A percentile compares a stretch with the other conserved stretches of the same genome.
Evolutionary conservation across 2,888 invertebrate species (phyloP).

Genomic region (Aporophyla lueneburgensis): DNA sequence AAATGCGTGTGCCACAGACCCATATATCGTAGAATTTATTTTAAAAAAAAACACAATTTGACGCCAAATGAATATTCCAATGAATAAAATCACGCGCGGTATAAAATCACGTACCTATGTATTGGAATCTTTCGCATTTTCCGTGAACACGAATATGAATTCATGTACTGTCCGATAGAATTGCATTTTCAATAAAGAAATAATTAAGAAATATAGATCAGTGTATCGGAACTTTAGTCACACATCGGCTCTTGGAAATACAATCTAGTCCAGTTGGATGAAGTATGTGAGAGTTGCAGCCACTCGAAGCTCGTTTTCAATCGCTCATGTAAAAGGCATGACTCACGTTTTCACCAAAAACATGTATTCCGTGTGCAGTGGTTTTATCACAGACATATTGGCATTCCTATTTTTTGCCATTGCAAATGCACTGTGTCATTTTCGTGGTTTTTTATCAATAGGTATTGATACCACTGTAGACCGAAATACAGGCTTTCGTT

Average conservation of each 20-base stretch:
- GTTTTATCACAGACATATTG: background rate
- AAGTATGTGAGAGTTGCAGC: constrained; percentile 44
- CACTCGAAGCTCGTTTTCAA: constrained; percentile 30
- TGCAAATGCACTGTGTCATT: background rate
- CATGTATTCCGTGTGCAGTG: constrained; percentile 2
- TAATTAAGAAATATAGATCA: constrained; percentile 29
- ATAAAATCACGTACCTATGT: constrained; percentile 39
- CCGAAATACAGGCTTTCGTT: no score
- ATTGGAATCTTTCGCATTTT: constrained; percentile 29
- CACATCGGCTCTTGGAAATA: constrained; percentile 18
- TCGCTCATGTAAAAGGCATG: constrained; percentile 42
- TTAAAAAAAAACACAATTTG: constrained; percentile 32
- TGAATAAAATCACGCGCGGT: constrained; percentile 46
- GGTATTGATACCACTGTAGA: no score
- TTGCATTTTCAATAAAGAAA: constrained; percentile 46
- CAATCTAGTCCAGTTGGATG: constrained; percentile 31
- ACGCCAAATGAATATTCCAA: constrained; percentile 54
- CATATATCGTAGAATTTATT: constrained; percentile 15
- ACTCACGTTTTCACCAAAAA: constrained; percentile 42
- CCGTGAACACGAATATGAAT: constrained; percentile 29
- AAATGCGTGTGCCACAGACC: constrained; percentile 38
- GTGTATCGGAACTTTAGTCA: constrained; percentile 30
- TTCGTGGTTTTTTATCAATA: no score
- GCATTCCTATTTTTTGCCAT: background rate
- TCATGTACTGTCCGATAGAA: constrained; percentile 23